Conservation (phyloP, 1,140 invertebrate species). For the Heliconius nattereri region DNA sequence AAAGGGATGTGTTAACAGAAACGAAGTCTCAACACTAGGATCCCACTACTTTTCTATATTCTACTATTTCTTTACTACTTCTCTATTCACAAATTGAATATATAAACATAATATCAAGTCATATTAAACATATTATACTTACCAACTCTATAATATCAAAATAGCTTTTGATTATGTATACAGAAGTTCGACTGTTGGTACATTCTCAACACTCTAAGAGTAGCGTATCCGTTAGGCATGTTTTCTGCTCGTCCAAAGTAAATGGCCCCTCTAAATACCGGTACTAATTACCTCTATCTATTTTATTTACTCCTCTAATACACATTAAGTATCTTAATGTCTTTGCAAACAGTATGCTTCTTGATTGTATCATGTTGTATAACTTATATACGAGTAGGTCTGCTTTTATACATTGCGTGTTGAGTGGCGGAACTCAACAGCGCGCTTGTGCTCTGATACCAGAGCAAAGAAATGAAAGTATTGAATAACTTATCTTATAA, state of each 20-base stretch:
- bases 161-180: background rate
- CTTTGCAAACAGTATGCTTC: background rate
- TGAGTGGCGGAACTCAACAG: too few species aligned
- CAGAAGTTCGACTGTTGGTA: background rate
- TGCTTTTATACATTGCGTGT: too few species aligned
- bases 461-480: too few species aligned
- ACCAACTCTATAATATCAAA: background rate
- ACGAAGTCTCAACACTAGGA: too few species aligned
- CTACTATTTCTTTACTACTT: background rate
- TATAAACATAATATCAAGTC: background rate
- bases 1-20: too few species aligned
- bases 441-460: fast-evolving
- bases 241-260: slow-evolving; percentile 14
- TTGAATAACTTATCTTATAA: too few species aligned
- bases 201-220: background rate
- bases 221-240: slow-evolving; percentile 6
- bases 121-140: background rate
- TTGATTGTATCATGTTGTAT: too few species aligned
- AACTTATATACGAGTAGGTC: too few species aligned
- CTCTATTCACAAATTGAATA: background rate
- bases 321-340: slow-evolving; percentile 6
- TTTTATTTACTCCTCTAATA: slow-evolving; percentile 23
- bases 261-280: slow-evolving; percentile 4
- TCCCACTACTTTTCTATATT: too few species aligned
- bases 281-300: slow-evolving; percentile 23